Base-by-base conservation (phyloP, 2,888 invertebrate genomes). In the Theodoxus fluviatilis region DNA sequence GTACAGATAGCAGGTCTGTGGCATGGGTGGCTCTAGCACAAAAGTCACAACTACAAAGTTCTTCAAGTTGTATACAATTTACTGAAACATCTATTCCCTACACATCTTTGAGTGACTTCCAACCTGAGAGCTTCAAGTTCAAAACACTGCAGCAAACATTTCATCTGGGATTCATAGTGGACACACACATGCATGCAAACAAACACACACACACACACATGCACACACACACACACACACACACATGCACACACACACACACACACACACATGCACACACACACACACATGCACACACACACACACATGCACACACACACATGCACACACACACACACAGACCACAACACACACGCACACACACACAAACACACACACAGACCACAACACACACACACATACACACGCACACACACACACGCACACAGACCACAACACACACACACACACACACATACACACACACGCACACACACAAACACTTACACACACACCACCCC, bases 81-180 rank as follows among this genome's bases (percentile, higher is more conserved):
- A n/a, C n/a, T n/a, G n/a, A n/a, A n/a, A n/a, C n/a, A 22, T 28
- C 1, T 33, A 52, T 18, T 64, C 38, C 6, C 38, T 37, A 12
- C 64, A 69, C 49, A 69, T 64, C 64, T 7, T 69, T 64, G 15
- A 52, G 35, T 64, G 64, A 69, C 40, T 64, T 69, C 69, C 69
- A 69, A 63, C 63, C 52, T 3, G 69, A 49, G 18, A 69, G 52
- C 0, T 63, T 69, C 12, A 55, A 55, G 22, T 25, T 64, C 55
- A 52, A 37, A 49, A 1, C 4, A 35, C 28, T 2, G 33, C 22
- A 6, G n/a, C n/a, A n/a, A n/a, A n/a, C n/a, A n/a, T n/a, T n/a
- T n/a, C n/a, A n/a, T n/a, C n/a, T n/a, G n/a, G n/a, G n/a, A n/a
- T n/a, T n/a, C n/a, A n/a, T n/a, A n/a, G n/a, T n/a, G n/a, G n/a